phyloP scores from a whole-genome alignment of 2,113 vertebrate genomes.

The Neofelis nebulosa region DNA sequence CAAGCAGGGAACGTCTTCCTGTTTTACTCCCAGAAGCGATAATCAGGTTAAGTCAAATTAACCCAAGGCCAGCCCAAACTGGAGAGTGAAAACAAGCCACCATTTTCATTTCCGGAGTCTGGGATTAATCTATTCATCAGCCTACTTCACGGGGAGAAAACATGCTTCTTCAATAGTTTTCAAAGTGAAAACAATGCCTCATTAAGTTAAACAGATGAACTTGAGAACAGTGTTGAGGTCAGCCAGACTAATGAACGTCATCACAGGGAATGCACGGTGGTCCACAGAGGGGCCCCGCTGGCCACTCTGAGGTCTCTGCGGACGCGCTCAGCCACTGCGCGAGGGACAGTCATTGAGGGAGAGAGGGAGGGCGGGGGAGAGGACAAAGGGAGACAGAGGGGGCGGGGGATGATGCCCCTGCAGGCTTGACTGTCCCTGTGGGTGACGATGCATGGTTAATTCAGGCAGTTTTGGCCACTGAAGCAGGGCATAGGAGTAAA shows the following conservation, averaged over 20 bases:
- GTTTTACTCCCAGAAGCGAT: slow-evolving; percentile 64
- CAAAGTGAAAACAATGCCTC: slow-evolving; percentile 82
- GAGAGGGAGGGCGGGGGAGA: not conserved
- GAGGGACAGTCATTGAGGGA: not conserved
- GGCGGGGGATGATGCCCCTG: not conserved
- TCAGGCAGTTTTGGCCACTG: not conserved
- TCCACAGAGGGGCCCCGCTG: not conserved
- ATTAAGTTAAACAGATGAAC: slow-evolving; percentile 84
- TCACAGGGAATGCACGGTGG: not conserved
- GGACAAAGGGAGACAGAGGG: not conserved
- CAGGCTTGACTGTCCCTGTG: not conserved
- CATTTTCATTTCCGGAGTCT: slow-evolving; percentile 79
- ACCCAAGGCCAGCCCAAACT: slow-evolving; percentile 74
- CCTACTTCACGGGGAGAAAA: slow-evolving; percentile 76
- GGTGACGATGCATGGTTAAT: not conserved
- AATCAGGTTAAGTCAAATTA: slow-evolving; percentile 74
- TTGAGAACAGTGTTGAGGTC: slow-evolving; percentile 78
- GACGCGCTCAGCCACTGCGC: not conserved
- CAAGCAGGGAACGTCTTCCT: slow-evolving; percentile 7
- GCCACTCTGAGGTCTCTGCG: not conserved
- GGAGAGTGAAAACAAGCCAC: slow-evolving; percentile 65
- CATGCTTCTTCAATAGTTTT: slow-evolving; percentile 79
- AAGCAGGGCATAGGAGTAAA: not conserved
- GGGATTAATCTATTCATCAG: slow-evolving; percentile 84
- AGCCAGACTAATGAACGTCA: slow-evolving; percentile 73